Base-by-base conservation (phyloP, 2,113 vertebrate genomes). In the Ahaetulla prasina region DNA sequence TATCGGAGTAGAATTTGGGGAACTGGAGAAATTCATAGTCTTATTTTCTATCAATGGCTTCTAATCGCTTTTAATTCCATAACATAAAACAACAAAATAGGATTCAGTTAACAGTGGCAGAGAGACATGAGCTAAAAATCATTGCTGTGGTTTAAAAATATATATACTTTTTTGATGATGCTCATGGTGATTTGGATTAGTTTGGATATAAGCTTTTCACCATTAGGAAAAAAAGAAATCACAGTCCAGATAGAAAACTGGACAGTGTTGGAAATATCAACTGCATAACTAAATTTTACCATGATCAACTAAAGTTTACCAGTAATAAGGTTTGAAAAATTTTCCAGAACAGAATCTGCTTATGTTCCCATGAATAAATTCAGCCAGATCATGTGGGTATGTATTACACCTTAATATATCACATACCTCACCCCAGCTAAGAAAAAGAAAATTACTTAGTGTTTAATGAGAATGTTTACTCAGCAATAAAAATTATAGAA, bases 401-500 rank as follows among this genome's bases (percentile, higher is more conserved):
- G 92, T 92, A 88, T 92, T 95, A 93, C 63, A 60, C 89, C 89
- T 91, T 54, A 55, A 93, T 90, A 89, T 94, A 92, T 92, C 93
- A 95, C 94, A 92, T 20, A 90, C 93, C 91, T 95, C 50, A 22
- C 53, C 45, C 88, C 92, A 87, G 89, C 88, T 95, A 93, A 93
- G 92, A 95, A 94, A 89, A 96, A 30, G 90, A 93, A 95, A 23
- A 92, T 63, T 94, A 92, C 92, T 74, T 23, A 88, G 27, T 91
- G 39, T 94, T 93, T 60, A 80, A 43, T 93, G 39, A 90, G 92
- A 93, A 91, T 57, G 91, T 92, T 50, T 92, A 52, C 74, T 92
- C 60, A 94, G 93, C 68, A 89, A 93, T 95, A 95, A 94, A 39
- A 68, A 91, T 93, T 95, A 95, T 94, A 95, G 95, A 91, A 93